These are phyloP conservation scores for Fukomys damarensis DNA, from an alignment of 2,113 vertebrate genomes.

Conservation along the genomic window DNA sequence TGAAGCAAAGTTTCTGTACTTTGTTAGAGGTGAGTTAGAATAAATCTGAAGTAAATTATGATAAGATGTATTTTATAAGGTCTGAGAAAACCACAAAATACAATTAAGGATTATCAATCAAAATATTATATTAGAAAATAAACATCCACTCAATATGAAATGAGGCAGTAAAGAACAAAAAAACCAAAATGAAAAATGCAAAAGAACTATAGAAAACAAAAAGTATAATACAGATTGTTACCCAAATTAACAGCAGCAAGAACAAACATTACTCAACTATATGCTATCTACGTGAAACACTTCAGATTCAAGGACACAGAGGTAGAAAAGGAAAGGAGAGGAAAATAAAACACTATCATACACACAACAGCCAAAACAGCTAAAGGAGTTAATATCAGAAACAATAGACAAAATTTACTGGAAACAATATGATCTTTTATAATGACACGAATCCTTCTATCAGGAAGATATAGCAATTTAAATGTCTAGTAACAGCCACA, in stretches of 20 bases:
- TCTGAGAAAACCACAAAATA: background rate
- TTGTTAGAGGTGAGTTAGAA: background rate
- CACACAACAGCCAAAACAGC: constrained; percentile 11
- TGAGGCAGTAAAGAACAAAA: background rate
- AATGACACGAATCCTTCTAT: background rate
- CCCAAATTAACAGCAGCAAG: background rate
- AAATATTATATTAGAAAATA: constrained; percentile 11
- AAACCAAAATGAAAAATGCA: background rate
- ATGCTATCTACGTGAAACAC: background rate
- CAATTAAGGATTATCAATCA: background rate
- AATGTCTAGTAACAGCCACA: background rate
- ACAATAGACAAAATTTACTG: constrained; percentile 21
- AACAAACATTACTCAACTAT: background rate
- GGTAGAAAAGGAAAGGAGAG: background rate
- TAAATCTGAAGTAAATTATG: constrained; percentile 52
- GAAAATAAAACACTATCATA: background rate
- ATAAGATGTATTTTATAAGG: background rate
- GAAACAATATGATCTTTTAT: background rate
- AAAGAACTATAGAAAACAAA: background rate
- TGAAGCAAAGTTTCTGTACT: constrained; percentile 37
- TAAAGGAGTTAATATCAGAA: background rate
- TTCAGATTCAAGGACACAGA: background rate
- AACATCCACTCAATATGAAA: constrained; percentile 9
- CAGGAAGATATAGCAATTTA: background rate
- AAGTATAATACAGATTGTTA: background rate